Evolutionary conservation across 1,140 invertebrate genomes (phyloP).

Genomic region (Plectrocnemia conspersa): DNA sequence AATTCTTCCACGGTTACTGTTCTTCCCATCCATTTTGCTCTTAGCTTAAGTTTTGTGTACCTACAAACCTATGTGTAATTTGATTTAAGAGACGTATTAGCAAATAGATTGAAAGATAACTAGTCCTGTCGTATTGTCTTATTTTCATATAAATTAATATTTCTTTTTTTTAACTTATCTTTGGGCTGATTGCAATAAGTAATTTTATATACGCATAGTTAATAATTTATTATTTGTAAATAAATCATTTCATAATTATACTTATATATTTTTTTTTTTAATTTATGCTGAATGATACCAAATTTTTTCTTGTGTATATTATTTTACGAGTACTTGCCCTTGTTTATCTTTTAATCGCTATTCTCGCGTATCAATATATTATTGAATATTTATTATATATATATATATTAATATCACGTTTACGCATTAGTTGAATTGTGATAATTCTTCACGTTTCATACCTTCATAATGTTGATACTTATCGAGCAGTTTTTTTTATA

Average conservation of each 20-base stretch:
- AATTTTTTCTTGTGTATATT: constrained; percentile 13
- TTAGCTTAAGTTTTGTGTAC: not conserved
- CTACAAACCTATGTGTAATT: not conserved
- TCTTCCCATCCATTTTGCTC: not conserved
- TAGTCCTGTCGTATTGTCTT: constrained; percentile 20
- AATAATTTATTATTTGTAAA: constrained; percentile 9
- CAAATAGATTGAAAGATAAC: constrained; percentile 7
- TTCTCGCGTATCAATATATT: too few relatives aligned
- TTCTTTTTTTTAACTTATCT: too few relatives aligned
- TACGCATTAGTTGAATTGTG: too few relatives aligned
- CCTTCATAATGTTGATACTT: not conserved
- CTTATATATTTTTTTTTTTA: constrained; percentile 7
- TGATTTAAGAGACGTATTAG: not conserved
- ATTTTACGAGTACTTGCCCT: not conserved
- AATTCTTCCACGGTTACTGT: not conserved
- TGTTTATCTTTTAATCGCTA: too few relatives aligned
- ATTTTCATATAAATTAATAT: constrained; percentile 8
- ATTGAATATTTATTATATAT: too few relatives aligned
- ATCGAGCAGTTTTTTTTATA: not conserved
- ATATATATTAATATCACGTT: too few relatives aligned
- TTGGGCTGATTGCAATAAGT: constrained; percentile 23
- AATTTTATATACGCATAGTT: constrained; percentile 8
- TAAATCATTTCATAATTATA: constrained; percentile 3
- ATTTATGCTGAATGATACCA: constrained; percentile 17
- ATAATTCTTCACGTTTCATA: too few relatives aligned